Evolutionary conservation across 2,797 vertebrate species (phyloP), one percentile per base, ranked within the genome.

Genomic region (Phataginus tetradactyla): DNA sequence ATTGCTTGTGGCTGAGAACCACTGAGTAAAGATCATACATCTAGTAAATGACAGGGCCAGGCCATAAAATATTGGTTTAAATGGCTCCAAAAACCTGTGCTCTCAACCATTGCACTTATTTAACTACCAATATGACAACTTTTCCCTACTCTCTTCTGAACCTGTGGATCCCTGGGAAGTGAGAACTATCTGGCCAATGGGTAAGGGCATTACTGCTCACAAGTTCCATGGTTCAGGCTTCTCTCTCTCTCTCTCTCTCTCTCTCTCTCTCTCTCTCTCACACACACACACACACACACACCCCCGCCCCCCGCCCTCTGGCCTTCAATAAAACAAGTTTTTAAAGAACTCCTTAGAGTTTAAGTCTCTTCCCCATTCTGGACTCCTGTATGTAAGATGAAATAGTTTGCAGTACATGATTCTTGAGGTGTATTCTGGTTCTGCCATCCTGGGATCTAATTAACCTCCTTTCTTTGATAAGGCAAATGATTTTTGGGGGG

Each of bases 61-160:
- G 69, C 75, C 37, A 91, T 86, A 59, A 84, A 86, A 74, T 14
- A 69, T 27, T 78, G 21, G 57, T 84, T 63, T 95, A 77, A 69
- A 9, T 91, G 61, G 69, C 51, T 92, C 23, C 21, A 88, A 69
- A 45, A 79, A 32, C 18, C 42, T 42, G 34, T 72, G 10, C 34
- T 86, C 11, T 95, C 53, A 75, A 81, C 8, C 53, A 69, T n/a
- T 51, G 7, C 4, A 72, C 17, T 59, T 63, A 87, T 53, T 84
- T 90, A 27, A 49, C 10, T 95, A 68, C 6, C 11, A 77, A 86
- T 12, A 78, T 69, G 68, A n/a, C 12, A 81, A 68, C 63, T 39
- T 91, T 81, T 8, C 34, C 45, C 68, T 66, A 86, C 39, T 39
- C 18, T 79, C 25, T 42, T 69, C 78, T 79, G 55, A 18, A 53